Conservation (phyloP, 2,888 invertebrate species). For the Caenorhabditis japonica region DNA sequence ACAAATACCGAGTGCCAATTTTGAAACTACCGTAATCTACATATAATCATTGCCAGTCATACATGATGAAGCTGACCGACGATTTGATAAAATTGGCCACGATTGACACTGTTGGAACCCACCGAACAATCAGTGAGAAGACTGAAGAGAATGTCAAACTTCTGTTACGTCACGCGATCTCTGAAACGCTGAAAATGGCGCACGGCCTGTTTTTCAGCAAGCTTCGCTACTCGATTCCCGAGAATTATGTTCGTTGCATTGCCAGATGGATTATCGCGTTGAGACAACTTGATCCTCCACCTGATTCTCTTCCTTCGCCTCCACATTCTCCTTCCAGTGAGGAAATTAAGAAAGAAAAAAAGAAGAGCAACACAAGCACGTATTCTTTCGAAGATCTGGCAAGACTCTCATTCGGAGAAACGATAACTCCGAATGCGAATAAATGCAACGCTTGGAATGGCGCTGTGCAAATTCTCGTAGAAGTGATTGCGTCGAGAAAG, state of each 20-base stretch:
- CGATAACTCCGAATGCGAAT: not conserved
- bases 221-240: not conserved
- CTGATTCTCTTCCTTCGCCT: too few relatives aligned
- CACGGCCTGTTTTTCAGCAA: not conserved
- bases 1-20: too few relatives aligned
- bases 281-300: slow-evolving; percentile 2
- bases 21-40: too few relatives aligned
- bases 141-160: slow-evolving; percentile 1
- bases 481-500: not conserved
- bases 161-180: not conserved
- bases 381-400: slow-evolving; percentile 5
- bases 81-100: slow-evolving; percentile 26
- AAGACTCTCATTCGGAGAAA: slow-evolving; percentile 7
- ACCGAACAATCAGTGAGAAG: slow-evolving; percentile 10
- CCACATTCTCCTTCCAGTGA: not conserved
- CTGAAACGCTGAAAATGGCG: slow-evolving; percentile 6
- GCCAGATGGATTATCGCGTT: slow-evolving; percentile 21
- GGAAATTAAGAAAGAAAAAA: not conserved
- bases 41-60: slow-evolving; percentile 11
- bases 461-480: slow-evolving; percentile 15
- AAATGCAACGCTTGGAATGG: slow-evolving; percentile 22
- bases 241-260: slow-evolving; percentile 7
- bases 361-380: too few relatives aligned
- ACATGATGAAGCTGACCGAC: slow-evolving; percentile 23
- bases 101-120: slow-evolving; percentile 14